Percentiles rank a stretch among this genome's conserved stretches.
These are phyloP conservation scores for Leptopilina syphax DNA, from an alignment of 2,888 invertebrate species.

Conservation along the genomic window DNA sequence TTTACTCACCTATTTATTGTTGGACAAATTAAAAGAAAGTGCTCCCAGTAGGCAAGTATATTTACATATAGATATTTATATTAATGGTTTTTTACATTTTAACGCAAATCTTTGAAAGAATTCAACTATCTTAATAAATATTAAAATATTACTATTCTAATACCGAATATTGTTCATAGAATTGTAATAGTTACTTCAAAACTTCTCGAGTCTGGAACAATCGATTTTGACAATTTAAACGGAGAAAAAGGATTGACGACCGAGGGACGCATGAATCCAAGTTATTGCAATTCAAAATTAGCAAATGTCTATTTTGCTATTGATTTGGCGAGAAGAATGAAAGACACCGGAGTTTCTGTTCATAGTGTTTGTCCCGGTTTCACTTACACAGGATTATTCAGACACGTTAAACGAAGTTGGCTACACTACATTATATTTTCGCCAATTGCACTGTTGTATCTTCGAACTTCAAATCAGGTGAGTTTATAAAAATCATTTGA, in stretches of 20 bases:
- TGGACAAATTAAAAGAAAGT: constrained; percentile 82
- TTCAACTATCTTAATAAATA: too few species aligned
- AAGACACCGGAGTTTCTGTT: constrained; percentile 81
- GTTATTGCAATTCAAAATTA: constrained; percentile 87
- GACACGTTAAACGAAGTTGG: constrained; percentile 82
- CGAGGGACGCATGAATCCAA: constrained; percentile 78
- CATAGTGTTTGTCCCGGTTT: constrained; percentile 88
- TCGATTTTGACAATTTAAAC: constrained; percentile 84
- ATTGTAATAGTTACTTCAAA: constrained; percentile 86
- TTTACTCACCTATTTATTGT: constrained; percentile 87
- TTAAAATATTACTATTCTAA: background rate
- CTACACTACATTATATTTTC: constrained; percentile 85
- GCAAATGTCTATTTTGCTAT: constrained; percentile 86
- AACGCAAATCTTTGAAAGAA: too few species aligned
- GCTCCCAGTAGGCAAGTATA: constrained; percentile 81
- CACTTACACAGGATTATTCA: constrained; percentile 86
- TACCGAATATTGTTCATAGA: constrained; percentile 75
- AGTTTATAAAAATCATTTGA: constrained; percentile 54
- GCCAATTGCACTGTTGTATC: constrained; percentile 84
- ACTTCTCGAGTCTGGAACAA: constrained; percentile 83
- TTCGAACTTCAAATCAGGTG: constrained; percentile 86
- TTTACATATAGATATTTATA: background rate
- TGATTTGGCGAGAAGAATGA: constrained; percentile 81
- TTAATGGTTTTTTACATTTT: too few species aligned
- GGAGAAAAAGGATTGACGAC: constrained; percentile 78